These are phyloP conservation scores for Gorsachius magnificus DNA, from an alignment of 2,797 vertebrate species.

Conservation along the genomic window DNA sequence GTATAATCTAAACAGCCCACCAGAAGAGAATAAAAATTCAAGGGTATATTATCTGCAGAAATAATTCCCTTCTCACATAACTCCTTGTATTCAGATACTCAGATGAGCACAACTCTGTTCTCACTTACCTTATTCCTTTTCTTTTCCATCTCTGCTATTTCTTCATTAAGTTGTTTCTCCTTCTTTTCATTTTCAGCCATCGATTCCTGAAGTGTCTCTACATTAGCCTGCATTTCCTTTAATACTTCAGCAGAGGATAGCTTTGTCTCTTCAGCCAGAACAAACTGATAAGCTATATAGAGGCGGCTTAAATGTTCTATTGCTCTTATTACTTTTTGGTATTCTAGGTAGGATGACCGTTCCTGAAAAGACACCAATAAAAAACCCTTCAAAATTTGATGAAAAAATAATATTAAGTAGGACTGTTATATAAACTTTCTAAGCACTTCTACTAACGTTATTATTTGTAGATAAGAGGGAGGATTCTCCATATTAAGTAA, in stretches of 20 bases:
- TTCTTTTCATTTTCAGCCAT: conserved; percentile 82
- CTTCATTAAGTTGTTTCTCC: conserved; percentile 79
- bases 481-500: background rate
- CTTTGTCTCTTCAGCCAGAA: conserved; percentile 87
- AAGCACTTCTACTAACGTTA: background rate
- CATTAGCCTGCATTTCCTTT: conserved; percentile 82
- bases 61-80: background rate
- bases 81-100: background rate
- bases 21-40: background rate
- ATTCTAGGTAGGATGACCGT: conserved; percentile 88
- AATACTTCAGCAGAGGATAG: conserved; percentile 80
- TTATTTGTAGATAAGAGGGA: background rate
- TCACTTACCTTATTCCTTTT: conserved; percentile 84
- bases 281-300: conserved; percentile 88
- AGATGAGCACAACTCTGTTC: background rate
- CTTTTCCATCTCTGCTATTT: conserved; percentile 87
- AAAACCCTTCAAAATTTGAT: background rate
- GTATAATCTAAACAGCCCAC: background rate
- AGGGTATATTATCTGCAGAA: background rate
- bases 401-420: background rate
- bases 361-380: conserved; percentile 77
- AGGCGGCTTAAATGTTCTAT: conserved; percentile 87
- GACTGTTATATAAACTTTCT: background rate
- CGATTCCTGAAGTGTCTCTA: conserved; percentile 78
- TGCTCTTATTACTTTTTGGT: conserved; percentile 89